Evolutionary conservation across 2,113 vertebrate genomes (phyloP).

Genomic region (Eulemur macaco): DNA sequence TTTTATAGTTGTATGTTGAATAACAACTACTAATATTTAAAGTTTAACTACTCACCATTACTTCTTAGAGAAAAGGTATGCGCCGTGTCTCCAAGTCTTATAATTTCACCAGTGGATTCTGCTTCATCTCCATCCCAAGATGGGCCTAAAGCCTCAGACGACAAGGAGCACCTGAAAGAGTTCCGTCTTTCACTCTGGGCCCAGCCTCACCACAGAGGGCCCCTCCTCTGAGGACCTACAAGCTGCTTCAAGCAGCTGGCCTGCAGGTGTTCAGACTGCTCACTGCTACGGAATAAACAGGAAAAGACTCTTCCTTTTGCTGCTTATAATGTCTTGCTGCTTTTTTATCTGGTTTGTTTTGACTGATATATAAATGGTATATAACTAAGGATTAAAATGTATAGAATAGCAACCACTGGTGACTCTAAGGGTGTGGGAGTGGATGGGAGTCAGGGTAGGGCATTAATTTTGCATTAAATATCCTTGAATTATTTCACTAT

Average conservation of each 20-base stretch:
- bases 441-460: background rate
- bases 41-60: slow-evolving; percentile 83
- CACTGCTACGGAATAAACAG: background rate
- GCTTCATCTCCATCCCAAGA: slow-evolving; percentile 86
- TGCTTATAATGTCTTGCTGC: background rate
- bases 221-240: background rate
- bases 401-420: background rate
- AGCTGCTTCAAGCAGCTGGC: background rate
- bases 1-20: background rate
- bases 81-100: slow-evolving; percentile 91
- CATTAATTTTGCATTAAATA: background rate
- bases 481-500: background rate
- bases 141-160: slow-evolving; percentile 75
- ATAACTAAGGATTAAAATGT: background rate
- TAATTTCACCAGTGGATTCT: slow-evolving; percentile 89
- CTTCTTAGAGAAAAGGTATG: slow-evolving; percentile 88
- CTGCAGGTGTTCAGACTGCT: background rate
- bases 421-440: background rate
- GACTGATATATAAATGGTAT: background rate
- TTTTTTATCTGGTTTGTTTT: background rate
- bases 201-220: slow-evolving; percentile 39
- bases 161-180: slow-evolving; percentile 74
- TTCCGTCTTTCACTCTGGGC: background rate
- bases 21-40: background rate
- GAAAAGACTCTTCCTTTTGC: background rate